phyloP scores from a whole-genome alignment of 2,113 vertebrate species.

The Paedocypris sp. region DNA sequence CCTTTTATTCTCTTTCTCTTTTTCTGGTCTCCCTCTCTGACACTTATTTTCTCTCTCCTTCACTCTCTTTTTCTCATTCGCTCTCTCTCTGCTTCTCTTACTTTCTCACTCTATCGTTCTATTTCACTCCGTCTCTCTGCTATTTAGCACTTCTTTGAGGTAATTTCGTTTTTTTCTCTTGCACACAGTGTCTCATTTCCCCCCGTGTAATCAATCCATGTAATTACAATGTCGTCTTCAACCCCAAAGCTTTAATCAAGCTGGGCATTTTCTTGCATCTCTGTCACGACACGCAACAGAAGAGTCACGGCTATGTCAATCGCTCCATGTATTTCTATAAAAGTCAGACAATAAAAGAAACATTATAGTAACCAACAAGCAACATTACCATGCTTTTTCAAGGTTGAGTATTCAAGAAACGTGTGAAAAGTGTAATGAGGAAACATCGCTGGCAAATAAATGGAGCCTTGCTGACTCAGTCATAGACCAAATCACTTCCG shows the following conservation, averaged over 20 bases:
- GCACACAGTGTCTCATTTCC: slow-evolving; percentile 32
- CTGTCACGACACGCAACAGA: background rate
- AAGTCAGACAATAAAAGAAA: background rate
- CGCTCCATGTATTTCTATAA: background rate
- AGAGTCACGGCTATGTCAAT: background rate
- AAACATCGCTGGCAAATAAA: background rate
- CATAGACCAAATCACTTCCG: slow-evolving; percentile 5
- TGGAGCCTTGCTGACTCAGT: slow-evolving; percentile 28
- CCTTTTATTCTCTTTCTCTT: too few species aligned
- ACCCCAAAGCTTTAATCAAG: slow-evolving; percentile 48
- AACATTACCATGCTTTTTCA: too few species aligned
- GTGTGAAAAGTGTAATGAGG: background rate
- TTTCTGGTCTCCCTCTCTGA: too few species aligned
- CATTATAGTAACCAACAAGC: background rate
- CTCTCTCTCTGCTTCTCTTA: too few species aligned
- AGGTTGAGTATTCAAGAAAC: too few species aligned
- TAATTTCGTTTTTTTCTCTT: too few species aligned
- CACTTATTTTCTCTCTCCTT: too few species aligned
- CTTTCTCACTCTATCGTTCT: background rate
- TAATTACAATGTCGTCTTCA: slow-evolving; percentile 51
- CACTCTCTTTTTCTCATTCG: too few species aligned
- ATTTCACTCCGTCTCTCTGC: too few species aligned
- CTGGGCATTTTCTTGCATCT: slow-evolving; percentile 28
- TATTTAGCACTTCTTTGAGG: too few species aligned
- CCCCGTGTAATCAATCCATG: slow-evolving; percentile 48